Evolutionary conservation across 2,888 invertebrate species (phyloP), one percentile per base, ranked within the genome.

Genomic region (Polyommatus icarus): DNA sequence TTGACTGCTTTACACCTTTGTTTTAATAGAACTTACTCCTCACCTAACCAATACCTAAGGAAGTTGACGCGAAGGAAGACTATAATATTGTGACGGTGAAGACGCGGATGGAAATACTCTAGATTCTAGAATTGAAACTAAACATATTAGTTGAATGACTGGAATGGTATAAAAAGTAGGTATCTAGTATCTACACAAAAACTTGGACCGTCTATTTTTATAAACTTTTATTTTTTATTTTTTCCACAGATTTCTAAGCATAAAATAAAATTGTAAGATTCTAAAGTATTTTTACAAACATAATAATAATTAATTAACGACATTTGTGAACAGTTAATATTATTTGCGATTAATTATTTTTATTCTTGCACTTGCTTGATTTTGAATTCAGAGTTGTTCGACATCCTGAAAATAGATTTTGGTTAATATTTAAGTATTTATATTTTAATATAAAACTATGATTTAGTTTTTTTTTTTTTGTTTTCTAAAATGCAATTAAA

Each of bases 1-100:
- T 94, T 94, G 94, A 94, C 94, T 94, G 94, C 94, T 94, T 94
- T 94, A 90, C 76, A 78, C 32, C 76, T 82, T 85, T 59, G 89
- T 93, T 93, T 93, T 79, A 90, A 90, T 54, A 54, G 54, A 24
- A 24, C 24, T 54, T 18, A 54, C 5, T 54, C 54, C 54, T 18
- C 18, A 54, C 54, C 54, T 18, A 54, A 54, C 18, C 10, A 12
- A 12, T 3, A 46, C 3, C 12, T 54, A 5, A 54, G 54, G 54
- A 18, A 54, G 18, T 18, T 54, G 54, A 3, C 54, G 54, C 54
- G 5, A 54, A 18, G 54, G 54, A 5, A 54, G 15, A 54, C 54
- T 54, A 54, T 10, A 10, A 1, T 46, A 8, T 50, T 15, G 50
- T 50, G 12, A 12, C 50, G 50, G 50, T 10, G 50, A 15, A 15